These are phyloP conservation scores for Neopelma chrysocephalum DNA, from an alignment of 2,797 vertebrate genomes.

Conservation along the genomic window DNA sequence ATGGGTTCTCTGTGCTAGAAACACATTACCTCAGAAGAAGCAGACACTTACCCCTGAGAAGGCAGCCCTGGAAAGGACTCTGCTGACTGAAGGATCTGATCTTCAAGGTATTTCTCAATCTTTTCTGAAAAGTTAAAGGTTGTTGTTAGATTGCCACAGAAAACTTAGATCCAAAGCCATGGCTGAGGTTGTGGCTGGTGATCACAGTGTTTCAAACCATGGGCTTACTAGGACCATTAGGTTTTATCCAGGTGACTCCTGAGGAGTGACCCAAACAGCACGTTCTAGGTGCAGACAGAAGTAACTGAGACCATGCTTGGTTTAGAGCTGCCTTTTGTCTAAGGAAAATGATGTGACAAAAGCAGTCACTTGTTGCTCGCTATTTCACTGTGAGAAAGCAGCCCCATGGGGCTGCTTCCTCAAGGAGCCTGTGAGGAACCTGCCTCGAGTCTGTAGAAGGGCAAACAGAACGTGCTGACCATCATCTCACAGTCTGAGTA, in stretches of 20 bases:
- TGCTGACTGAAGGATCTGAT: constrained; percentile 58
- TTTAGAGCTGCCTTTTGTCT: neutral
- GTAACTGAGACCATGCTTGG: neutral
- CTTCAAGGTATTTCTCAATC: constrained; percentile 47
- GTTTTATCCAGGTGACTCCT: neutral
- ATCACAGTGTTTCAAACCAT: neutral
- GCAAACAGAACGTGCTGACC: neutral
- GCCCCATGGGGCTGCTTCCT: neutral
- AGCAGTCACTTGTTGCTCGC: neutral
- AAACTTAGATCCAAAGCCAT: neutral
- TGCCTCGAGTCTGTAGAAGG: neutral
- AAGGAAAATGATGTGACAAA: neutral
- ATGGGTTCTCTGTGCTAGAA: neutral
- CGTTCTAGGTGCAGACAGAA: neutral
- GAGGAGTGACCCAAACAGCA: neutral
- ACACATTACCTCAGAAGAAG: neutral
- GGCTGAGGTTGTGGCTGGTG: neutral
- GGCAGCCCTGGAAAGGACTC: constrained; percentile 8
- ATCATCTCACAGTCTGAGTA: neutral
- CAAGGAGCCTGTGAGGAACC: neutral
- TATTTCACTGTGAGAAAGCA: neutral
- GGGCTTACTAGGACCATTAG: neutral
- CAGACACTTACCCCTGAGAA: neutral
- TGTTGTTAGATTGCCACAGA: constrained; percentile 17
- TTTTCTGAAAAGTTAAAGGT: constrained; percentile 43